Base-by-base conservation (phyloP, 2,113 vertebrate genomes). In the Ifrita kowaldi region DNA sequence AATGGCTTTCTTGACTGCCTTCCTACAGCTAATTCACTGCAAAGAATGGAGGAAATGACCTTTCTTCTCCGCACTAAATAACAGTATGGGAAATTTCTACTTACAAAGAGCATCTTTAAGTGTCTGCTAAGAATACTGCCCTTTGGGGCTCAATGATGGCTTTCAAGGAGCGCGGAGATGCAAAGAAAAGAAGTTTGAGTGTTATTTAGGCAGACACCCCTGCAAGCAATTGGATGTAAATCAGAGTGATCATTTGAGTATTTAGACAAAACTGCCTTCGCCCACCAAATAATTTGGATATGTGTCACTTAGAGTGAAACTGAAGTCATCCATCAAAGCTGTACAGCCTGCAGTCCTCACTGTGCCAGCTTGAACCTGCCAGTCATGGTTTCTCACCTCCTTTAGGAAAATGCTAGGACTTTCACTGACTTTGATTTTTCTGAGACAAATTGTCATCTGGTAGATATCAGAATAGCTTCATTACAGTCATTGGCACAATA, bases 381-480 rank as follows among this genome's bases (percentile, higher is more conserved):
- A 90, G 56, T 94, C 90, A 55, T 83, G 70, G 53, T 77, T 95
- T 90, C 71, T 94, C 90, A 86, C 27, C 60, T 84, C 35, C 71
- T 78, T 74, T 30, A 63, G 41, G 24, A 74, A 90, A 86, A 13
- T 59, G 73, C 47, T 92, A 85, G 44, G 64, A 63, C 64, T 86
- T 83, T 77, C 75, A 92, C 30, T 10, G 39, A 67, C 67, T 91
- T 90, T 35, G 50, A 37, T 70, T 80, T 92, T 87, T 86, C 71
- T 59, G 53, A 93, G 87, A 55, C 90, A 94, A 28, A 84, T 83
- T 80, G 75, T 96, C 85, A 80, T 85, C 92, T 96, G 87, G 59
- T 86, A 86, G 64, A 90, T 80, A 93, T 93, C 85, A 71, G 78
- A 84, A 80, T n/a, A 84, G 56, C 39, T 94, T 96, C 47, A 47